These are phyloP conservation scores for Aporrectodea caliginosa DNA, from an alignment of 1,140 invertebrate genomes.

Conservation along the genomic window DNA sequence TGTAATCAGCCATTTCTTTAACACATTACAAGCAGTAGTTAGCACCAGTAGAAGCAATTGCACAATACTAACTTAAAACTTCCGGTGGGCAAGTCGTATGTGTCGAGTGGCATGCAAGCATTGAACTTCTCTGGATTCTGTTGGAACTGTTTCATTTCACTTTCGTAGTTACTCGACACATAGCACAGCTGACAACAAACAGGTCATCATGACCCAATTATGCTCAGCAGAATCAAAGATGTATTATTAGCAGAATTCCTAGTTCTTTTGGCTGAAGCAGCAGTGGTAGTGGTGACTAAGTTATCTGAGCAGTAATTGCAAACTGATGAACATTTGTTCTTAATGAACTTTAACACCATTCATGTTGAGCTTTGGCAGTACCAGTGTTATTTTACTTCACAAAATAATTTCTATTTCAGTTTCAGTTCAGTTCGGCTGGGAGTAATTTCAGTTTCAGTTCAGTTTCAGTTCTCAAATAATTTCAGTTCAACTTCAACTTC, in stretches of 20 bases:
- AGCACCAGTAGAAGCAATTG: neutral
- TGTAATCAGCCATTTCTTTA: neutral
- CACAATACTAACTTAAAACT: conserved; percentile 40
- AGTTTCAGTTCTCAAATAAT: too few species aligned
- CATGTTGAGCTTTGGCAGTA: neutral
- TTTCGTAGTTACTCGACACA: conserved; percentile 57
- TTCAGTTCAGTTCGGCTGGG: too few species aligned
- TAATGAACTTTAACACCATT: neutral
- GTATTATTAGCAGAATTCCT: neutral
- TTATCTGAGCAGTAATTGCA: neutral
- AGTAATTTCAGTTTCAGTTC: too few species aligned
- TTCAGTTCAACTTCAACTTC: too few species aligned
- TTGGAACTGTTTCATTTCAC: conserved; percentile 52
- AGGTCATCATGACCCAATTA: neutral
- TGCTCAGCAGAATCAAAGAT: neutral
- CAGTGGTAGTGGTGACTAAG: neutral
- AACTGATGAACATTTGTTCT: neutral
- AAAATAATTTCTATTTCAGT: too few species aligned
- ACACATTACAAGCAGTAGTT: neutral
- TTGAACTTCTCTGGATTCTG: conserved; percentile 49
- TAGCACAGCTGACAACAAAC: conserved; percentile 56
- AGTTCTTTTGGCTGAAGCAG: neutral
- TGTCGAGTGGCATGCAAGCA: conserved; percentile 47
- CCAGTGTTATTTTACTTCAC: too few species aligned
- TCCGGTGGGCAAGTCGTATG: conserved; percentile 48